phyloP scores from a whole-genome alignment of 2,888 invertebrate genomes.

The Thereva nobilitata region DNA sequence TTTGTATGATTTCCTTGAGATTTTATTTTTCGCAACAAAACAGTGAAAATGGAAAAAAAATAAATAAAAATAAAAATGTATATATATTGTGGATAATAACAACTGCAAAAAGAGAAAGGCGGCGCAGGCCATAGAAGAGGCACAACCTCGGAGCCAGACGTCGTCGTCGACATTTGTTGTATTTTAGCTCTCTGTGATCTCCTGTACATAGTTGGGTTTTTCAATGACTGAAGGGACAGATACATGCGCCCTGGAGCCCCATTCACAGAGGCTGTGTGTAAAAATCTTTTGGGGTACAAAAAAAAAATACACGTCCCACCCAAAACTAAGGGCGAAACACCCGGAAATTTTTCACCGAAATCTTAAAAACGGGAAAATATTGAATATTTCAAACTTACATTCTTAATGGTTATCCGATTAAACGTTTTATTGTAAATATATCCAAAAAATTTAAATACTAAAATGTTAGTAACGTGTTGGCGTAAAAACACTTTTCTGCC shows the following conservation, averaged over 20 bases:
- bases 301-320: conserved; percentile 24
- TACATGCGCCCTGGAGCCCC: conserved; percentile 27
- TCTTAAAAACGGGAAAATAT: neutral
- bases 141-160: too few relatives aligned
- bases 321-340: conserved; percentile 7
- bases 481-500: too few relatives aligned
- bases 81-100: neutral
- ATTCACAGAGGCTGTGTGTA: conserved; percentile 34
- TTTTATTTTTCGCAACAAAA: conserved; percentile 13
- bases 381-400: conserved; percentile 9
- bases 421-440: too few relatives aligned
- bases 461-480: too few relatives aligned
- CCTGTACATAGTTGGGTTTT: conserved; percentile 1
- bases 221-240: conserved; percentile 24
- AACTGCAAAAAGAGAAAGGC: conserved; percentile 18
- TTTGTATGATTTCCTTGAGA: neutral
- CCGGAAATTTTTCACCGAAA: conserved; percentile 7
- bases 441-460: too few relatives aligned
- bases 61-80: too few relatives aligned
- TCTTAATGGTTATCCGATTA: neutral
- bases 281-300: conserved; percentile 20
- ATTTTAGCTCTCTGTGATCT: neutral
- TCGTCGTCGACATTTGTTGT: too few relatives aligned
- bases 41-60: neutral
- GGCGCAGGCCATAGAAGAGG: neutral